Evolutionary conservation across 2,113 vertebrate genomes (phyloP).

Genomic region (Notothenia coriiceps): DNA sequence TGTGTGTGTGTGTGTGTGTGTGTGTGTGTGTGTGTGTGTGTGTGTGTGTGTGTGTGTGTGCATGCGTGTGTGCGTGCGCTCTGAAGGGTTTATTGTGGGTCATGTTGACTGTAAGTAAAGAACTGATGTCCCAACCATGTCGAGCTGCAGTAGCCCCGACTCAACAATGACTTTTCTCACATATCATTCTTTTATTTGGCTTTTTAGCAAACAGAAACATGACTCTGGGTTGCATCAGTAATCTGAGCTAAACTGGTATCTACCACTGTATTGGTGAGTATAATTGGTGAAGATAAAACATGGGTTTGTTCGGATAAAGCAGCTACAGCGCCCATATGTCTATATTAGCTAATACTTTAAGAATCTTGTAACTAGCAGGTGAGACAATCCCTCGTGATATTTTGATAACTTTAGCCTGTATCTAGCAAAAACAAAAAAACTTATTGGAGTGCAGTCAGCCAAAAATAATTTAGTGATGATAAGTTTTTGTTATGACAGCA

Average conservation of each 20-base stretch:
- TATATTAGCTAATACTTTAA: too few species aligned
- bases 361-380: too few species aligned
- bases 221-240: background rate
- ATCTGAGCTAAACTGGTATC: background rate
- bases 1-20: too few species aligned
- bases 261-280: background rate
- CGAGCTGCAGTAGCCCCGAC: background rate
- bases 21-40: background rate
- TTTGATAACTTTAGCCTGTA: too few species aligned
- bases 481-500: too few species aligned
- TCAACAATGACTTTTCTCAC: background rate
- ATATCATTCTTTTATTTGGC: background rate
- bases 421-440: too few species aligned
- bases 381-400: too few species aligned
- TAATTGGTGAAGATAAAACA: background rate
- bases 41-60: background rate
- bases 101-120: conserved; percentile 25
- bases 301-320: background rate
- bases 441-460: too few species aligned
- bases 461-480: too few species aligned
- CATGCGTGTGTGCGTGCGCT: conserved; percentile 1
- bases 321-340: background rate
- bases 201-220: background rate
- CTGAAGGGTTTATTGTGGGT: conserved; percentile 24
- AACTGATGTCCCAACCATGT: background rate